Conservation (phyloP, 2,888 invertebrate genomes). For the Diaphora mendica region DNA sequence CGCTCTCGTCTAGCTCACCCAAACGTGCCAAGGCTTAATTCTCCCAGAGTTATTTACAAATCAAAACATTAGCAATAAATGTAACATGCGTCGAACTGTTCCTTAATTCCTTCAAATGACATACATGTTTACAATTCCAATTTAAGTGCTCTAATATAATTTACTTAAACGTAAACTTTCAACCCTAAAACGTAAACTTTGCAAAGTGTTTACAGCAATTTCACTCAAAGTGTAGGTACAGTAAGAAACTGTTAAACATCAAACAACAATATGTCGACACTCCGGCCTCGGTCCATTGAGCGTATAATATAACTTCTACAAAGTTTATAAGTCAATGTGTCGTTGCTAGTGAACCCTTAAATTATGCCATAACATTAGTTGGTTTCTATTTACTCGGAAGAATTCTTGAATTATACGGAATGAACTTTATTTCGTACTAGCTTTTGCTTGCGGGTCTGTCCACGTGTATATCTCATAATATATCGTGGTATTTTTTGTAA, state of each 20-base stretch:
- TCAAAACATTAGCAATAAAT: neutral
- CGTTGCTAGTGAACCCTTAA: slow-evolving; percentile 8
- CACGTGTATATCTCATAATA: too few relatives aligned
- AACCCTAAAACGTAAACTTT: neutral
- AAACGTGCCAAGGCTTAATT: neutral
- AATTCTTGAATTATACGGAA: neutral
- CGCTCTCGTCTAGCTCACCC: neutral
- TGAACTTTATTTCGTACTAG: neutral
- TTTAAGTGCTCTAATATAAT: neutral
- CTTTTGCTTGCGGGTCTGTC: too few relatives aligned
- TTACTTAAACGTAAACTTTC: neutral
- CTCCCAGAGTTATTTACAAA: neutral
- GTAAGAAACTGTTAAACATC: slow-evolving; percentile 3
- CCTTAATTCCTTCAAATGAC: neutral
- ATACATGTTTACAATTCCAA: too few relatives aligned
- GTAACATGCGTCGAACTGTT: neutral
- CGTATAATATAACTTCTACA: neutral
- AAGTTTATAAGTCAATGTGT: neutral
- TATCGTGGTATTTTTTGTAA: too few relatives aligned
- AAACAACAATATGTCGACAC: slow-evolving; percentile 8
- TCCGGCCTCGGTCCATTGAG: neutral
- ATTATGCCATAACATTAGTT: neutral
- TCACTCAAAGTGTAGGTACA: slow-evolving; percentile 2
- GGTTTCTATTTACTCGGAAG: neutral
- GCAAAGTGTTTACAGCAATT: slow-evolving; percentile 10